Percentiles rank a stretch among this genome's conserved stretches.
Conservation (phyloP, 2,797 vertebrate genomes). For the Cyprinodon diabolis region DNA sequence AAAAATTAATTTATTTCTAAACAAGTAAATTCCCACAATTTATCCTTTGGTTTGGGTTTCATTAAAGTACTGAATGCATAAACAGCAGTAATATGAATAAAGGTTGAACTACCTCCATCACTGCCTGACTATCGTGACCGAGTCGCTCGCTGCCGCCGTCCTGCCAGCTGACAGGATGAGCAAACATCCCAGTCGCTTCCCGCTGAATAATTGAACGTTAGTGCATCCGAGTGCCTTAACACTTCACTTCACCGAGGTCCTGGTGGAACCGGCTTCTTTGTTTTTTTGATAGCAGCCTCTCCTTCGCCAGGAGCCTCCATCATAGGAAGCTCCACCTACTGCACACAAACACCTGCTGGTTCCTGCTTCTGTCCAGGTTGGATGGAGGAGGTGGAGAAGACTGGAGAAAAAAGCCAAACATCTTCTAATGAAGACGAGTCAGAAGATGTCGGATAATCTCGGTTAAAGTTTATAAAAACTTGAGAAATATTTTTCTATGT, state of each 20-base stretch:
- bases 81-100: no score
- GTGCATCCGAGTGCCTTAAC: slow-evolving; percentile 62
- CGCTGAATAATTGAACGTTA: slow-evolving; percentile 67
- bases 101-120: no score
- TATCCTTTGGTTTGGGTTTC: no score
- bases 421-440: neutral
- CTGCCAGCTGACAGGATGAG: slow-evolving; percentile 33
- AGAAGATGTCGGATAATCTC: neutral
- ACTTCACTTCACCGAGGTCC: slow-evolving; percentile 44
- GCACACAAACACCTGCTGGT: neutral
- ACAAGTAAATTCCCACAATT: no score
- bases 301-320: slow-evolving; percentile 25
- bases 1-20: no score
- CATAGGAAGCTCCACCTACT: neutral
- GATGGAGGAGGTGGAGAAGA: neutral
- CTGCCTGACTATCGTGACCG: no score
- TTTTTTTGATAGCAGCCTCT: slow-evolving; percentile 31
- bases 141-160: neutral
- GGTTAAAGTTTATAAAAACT: neutral
- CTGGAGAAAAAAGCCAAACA: neutral
- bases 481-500: neutral
- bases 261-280: slow-evolving; percentile 33
- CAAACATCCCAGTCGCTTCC: slow-evolving; percentile 40
- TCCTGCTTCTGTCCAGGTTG: neutral
- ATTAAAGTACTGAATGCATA: no score